A percentile compares a stretch with the other conserved stretches of the same genome.
phyloP scores from a whole-genome alignment of 2,888 invertebrate species.

The Drosophila multiciliata region DNA sequence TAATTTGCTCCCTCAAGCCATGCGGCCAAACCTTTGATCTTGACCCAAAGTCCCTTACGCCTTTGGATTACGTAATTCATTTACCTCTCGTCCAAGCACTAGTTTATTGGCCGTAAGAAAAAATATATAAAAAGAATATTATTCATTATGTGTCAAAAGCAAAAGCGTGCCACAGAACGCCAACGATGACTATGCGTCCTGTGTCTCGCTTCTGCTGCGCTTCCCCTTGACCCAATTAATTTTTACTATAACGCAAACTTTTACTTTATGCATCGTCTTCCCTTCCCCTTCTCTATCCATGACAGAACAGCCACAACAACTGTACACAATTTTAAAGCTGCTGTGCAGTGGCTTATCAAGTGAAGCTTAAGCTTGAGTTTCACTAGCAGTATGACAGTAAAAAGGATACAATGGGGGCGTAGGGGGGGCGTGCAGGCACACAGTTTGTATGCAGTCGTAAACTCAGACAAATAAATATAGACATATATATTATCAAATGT shows the following conservation, averaged over 20 bases:
- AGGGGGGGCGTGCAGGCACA: neutral
- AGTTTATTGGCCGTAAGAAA: constrained; percentile 60
- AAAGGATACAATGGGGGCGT: constrained; percentile 6
- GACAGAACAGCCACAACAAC: constrained; percentile 35
- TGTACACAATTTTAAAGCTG: constrained; percentile 68
- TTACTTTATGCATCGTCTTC: constrained; percentile 38
- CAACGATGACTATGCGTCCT: constrained; percentile 1
- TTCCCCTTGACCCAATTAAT: constrained; percentile 70
- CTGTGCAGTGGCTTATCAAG: constrained; percentile 73
- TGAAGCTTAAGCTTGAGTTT: constrained; percentile 56
- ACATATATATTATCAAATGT: constrained; percentile 62
- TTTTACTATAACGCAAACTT: constrained; percentile 61
- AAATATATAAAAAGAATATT: constrained; percentile 23
- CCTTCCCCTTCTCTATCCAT: neutral
- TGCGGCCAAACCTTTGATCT: constrained; percentile 66
- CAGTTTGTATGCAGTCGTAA: constrained; percentile 47
- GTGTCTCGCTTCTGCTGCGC: neutral
- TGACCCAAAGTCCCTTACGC: constrained; percentile 43
- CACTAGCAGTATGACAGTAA: constrained; percentile 1
- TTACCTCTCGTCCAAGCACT: constrained; percentile 53
- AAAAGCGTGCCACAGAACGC: constrained; percentile 16
- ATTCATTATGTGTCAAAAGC: constrained; percentile 74
- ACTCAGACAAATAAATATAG: constrained; percentile 58
- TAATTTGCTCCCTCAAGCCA: constrained; percentile 58
- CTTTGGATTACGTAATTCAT: constrained; percentile 76